phyloP scores from a whole-genome alignment of 2,113 vertebrate genomes.

The Hylia prasina region DNA sequence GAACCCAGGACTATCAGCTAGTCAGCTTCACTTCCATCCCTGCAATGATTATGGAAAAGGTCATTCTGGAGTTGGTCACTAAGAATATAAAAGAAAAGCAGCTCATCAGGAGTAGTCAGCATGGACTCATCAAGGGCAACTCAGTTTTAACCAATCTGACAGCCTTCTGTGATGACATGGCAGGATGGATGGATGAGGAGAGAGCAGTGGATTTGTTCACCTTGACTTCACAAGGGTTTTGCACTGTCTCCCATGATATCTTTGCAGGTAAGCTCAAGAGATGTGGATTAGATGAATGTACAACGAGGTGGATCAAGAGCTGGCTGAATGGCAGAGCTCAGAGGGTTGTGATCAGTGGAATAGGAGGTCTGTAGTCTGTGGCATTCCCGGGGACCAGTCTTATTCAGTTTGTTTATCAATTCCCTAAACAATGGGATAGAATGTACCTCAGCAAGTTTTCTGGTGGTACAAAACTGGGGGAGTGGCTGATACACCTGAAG shows the following conservation, averaged over 20 bases:
- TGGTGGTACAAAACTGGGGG: not conserved
- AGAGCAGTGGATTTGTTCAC: not conserved
- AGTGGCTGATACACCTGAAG: not conserved
- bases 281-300: too few relatives aligned
- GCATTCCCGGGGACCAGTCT: not conserved
- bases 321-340: not conserved
- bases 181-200: accelerated
- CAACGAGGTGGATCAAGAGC: not conserved
- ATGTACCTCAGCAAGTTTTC: not conserved
- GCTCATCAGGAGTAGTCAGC: not conserved
- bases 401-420: accelerated
- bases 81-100: not conserved
- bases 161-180: not conserved
- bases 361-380: not conserved
- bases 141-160: not conserved
- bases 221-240: not conserved
- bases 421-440: not conserved
- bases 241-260: not conserved
- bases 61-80: not conserved
- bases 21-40: not conserved
- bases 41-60: not conserved
- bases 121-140: not conserved
- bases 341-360: accelerated
- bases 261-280: not conserved
- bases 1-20: not conserved